phyloP scores from a whole-genome alignment of 2,888 invertebrate species.

The Rotaria sp. region DNA sequence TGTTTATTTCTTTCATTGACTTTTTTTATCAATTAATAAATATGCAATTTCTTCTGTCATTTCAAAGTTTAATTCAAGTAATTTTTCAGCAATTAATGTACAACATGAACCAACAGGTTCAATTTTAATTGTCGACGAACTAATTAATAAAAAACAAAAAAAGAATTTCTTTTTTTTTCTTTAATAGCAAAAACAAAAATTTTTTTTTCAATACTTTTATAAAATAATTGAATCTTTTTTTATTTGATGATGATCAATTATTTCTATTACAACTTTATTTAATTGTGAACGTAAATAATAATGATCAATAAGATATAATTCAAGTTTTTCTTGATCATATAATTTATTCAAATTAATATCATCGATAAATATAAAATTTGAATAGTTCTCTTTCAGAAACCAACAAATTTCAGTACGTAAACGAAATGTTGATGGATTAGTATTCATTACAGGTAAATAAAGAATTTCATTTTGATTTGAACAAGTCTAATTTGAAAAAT shows the following conservation, averaged over 20 bases:
- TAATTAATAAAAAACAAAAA: neutral
- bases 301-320: slow-evolving; percentile 11
- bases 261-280: neutral
- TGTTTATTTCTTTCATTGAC: neutral
- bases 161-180: neutral
- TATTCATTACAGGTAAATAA: neutral
- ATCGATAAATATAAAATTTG: neutral
- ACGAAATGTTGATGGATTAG: neutral
- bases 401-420: neutral
- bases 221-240: neutral
- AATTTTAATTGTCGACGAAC: neutral
- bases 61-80: slow-evolving; percentile 45
- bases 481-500: neutral
- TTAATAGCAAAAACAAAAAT: neutral
- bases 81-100: neutral
- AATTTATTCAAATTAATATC: neutral
- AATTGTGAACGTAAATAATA: neutral
- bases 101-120: slow-evolving; percentile 23
- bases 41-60: slow-evolving; percentile 53
- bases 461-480: neutral
- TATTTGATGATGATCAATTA: slow-evolving; percentile 12
- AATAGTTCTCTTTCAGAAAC: neutral
- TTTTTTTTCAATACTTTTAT: neutral
- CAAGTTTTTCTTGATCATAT: neutral
- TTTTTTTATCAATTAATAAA: slow-evolving; percentile 56